A percentile compares a stretch with the other conserved stretches of the same genome.
Conservation (phyloP, 2,888 invertebrate genomes). For the Crematogaster levior region DNA sequence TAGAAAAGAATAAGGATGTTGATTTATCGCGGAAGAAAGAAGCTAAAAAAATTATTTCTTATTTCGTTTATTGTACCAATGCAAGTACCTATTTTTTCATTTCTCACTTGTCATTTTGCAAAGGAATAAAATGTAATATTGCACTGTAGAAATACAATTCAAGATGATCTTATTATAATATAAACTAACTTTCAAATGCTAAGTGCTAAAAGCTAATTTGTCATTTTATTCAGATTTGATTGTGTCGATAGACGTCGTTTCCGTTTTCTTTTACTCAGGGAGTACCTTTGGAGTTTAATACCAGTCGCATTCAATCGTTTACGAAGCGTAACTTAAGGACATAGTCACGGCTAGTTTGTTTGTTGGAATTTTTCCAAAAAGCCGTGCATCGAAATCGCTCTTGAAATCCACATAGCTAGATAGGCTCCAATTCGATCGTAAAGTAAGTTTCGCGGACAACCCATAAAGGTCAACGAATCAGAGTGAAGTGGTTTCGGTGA, state of each 20-base stretch:
- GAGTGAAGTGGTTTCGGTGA: neutral
- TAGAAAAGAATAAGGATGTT: conserved; percentile 1
- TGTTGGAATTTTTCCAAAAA: conserved; percentile 26
- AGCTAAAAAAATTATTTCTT: neutral
- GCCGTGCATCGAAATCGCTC: neutral
- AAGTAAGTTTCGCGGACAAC: neutral
- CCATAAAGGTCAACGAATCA: conserved; percentile 35
- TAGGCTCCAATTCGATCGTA: conserved; percentile 16
- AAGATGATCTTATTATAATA: neutral
- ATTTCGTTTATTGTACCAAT: neutral
- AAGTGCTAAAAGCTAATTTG: neutral
- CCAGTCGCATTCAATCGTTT: neutral
- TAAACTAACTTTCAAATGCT: neutral
- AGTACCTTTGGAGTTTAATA: neutral
- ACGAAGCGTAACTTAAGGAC: neutral
- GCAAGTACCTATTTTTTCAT: neutral
- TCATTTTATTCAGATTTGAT: neutral
- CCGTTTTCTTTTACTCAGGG: neutral
- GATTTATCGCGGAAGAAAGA: neutral
- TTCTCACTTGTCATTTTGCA: neutral
- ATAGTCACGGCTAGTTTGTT: neutral
- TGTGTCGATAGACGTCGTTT: neutral
- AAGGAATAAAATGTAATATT: neutral
- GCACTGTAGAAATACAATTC: neutral
- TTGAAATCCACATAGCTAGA: neutral